Percentiles rank a stretch among this genome's conserved stretches.
These are phyloP conservation scores for Clavelina lepadiformis DNA, from an alignment of 23 tunicate genomes.

Conservation along the genomic window DNA sequence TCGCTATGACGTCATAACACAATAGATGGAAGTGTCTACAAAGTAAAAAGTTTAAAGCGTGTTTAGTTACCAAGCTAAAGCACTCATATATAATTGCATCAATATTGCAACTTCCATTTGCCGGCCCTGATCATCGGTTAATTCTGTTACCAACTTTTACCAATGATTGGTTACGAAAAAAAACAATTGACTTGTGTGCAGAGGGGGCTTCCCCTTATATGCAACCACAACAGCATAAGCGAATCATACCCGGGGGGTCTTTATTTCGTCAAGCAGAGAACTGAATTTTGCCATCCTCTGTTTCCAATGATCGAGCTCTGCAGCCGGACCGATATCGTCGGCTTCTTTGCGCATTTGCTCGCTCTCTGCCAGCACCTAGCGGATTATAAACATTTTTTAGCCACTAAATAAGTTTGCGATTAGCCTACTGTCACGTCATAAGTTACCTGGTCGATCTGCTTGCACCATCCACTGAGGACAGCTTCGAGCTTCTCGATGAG, in stretches of 20 bases:
- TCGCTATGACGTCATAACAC: no score
- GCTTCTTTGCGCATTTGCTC: slow-evolving; percentile 99
- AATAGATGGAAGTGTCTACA: no score
- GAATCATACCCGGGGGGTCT: slow-evolving; percentile 53
- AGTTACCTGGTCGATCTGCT: slow-evolving; percentile 92
- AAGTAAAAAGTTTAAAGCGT: no score
- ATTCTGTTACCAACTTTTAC: no score
- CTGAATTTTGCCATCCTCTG: slow-evolving; percentile 97
- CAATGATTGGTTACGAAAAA: no score
- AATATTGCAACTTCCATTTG: no score
- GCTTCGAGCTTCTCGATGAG: slow-evolving; percentile 87
- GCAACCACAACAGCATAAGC: no score
- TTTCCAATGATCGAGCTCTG: slow-evolving; percentile 99
- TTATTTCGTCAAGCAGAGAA: slow-evolving; percentile 88
- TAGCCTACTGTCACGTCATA: not conserved
- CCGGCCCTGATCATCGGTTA: no score
- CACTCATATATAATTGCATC: no score
- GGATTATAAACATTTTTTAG: not conserved
- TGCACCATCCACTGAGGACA: slow-evolving; percentile 90
- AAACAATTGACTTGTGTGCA: no score
- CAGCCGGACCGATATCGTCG: slow-evolving; percentile 99
- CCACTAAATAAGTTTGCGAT: not conserved
- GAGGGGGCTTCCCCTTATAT: no score
- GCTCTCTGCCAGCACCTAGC: slow-evolving; percentile 97
- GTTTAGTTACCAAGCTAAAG: no score